Evolutionary conservation across 23 tunicate genomes (phyloP).

Genomic region (Oikopleura albicans): DNA sequence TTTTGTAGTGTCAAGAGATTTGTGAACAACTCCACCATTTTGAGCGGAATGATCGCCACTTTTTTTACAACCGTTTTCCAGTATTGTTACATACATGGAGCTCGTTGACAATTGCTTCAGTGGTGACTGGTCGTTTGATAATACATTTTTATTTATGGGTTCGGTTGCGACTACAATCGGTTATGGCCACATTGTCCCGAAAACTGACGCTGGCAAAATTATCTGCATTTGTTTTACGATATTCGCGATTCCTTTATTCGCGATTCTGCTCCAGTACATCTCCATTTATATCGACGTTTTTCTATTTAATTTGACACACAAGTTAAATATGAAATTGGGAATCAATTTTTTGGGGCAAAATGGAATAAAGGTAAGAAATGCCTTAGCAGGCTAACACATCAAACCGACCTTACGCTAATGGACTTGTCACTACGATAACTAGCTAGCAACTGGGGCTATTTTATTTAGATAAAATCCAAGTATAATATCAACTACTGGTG

Average conservation of each 20-base stretch:
- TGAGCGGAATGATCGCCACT: too few relatives aligned
- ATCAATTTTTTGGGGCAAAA: not conserved
- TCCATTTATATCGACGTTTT: not conserved
- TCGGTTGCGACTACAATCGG: constrained; percentile 6
- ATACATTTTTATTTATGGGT: constrained; percentile 12
- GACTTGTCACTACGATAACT: too few relatives aligned
- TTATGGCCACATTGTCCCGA: constrained; percentile 1
- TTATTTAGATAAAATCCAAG: too few relatives aligned
- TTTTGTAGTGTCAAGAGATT: too few relatives aligned
- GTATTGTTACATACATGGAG: not conserved
- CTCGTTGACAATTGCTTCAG: not conserved
- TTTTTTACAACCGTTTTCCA: too few relatives aligned
- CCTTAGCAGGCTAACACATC: too few relatives aligned
- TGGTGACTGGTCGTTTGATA: not conserved
- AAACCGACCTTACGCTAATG: too few relatives aligned
- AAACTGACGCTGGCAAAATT: not conserved
- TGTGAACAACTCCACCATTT: too few relatives aligned
- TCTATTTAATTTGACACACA: not conserved
- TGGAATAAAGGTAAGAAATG: not conserved
- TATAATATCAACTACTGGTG: too few relatives aligned
- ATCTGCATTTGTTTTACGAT: not conserved
- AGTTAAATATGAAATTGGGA: not conserved
- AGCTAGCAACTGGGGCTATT: too few relatives aligned
- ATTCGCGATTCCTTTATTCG: constrained; percentile 6
- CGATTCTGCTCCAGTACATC: not conserved